Percentiles rank a stretch among this genome's conserved stretches.
These are phyloP conservation scores for Centrocercus urophasianus DNA, from an alignment of 2,113 vertebrate genomes.

Conservation along the genomic window DNA sequence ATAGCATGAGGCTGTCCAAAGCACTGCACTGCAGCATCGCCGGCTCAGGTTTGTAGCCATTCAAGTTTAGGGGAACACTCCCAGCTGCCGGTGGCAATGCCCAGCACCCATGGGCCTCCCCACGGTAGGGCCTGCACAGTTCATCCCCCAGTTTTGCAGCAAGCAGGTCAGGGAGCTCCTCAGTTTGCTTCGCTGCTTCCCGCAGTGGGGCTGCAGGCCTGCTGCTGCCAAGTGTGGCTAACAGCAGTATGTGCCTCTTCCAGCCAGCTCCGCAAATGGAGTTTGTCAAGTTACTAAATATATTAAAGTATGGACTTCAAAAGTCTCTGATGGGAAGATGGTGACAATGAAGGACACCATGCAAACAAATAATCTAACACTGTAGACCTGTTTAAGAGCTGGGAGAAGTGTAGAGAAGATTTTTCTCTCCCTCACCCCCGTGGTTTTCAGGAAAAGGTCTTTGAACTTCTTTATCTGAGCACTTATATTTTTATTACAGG, in stretches of 20 bases:
- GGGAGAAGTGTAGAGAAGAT: background rate
- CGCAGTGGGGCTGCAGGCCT: accelerated
- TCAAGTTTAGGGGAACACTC: background rate
- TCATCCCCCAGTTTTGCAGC: background rate
- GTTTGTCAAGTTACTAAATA: background rate
- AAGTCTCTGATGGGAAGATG: background rate
- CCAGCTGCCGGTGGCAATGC: background rate
- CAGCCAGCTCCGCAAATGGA: background rate
- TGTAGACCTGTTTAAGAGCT: background rate
- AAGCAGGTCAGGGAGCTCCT: background rate
- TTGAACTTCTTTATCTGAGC: conserved; percentile 68
- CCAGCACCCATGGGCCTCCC: accelerated
- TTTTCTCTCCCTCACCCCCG: background rate
- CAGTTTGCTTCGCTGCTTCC: accelerated
- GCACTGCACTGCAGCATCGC: background rate
- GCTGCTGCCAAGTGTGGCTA: accelerated
- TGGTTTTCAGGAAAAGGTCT: conserved; percentile 36
- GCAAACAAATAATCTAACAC: background rate
- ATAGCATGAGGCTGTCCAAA: background rate
- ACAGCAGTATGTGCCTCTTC: background rate
- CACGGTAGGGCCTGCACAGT: background rate
- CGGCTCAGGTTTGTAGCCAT: background rate
- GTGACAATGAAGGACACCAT: background rate
- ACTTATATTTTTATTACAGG: conserved; percentile 69
- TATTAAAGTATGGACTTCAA: background rate